A percentile compares a stretch with the other conserved stretches of the same genome.
phyloP scores from a whole-genome alignment of 1,140 invertebrate species.

The Asobara japonica region DNA sequence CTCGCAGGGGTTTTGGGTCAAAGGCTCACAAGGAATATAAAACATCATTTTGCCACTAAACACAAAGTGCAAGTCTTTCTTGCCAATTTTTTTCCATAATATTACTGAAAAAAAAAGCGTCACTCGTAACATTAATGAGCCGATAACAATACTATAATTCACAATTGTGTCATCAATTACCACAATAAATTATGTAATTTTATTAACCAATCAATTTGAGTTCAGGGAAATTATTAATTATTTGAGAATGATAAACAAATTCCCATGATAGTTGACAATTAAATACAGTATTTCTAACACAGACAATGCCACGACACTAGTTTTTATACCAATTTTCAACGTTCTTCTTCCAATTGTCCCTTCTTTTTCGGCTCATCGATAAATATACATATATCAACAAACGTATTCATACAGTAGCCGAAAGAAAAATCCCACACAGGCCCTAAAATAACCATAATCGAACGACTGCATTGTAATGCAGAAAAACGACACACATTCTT shows the following conservation, averaged over 20 bases:
- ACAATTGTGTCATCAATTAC: not conserved
- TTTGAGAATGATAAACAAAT: not conserved
- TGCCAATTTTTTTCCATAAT: conserved; percentile 5
- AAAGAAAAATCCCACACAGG: not conserved
- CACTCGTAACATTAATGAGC: not conserved
- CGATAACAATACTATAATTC: conserved; percentile 17
- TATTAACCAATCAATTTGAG: not conserved
- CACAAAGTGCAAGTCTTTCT: not conserved
- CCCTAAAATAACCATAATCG: not conserved
- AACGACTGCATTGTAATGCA: not conserved
- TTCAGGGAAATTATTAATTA: not conserved
- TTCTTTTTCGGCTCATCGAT: conserved; percentile 8
- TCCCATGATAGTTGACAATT: not conserved
- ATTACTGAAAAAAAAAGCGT: not conserved
- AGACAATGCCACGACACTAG: not conserved
- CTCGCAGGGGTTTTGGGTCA: not conserved
- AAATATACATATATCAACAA: conserved; percentile 32
- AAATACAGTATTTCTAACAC: conserved; percentile 5
- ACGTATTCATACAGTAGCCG: conserved; percentile 11
- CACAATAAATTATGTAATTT: not conserved
- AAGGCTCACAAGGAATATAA: conserved; percentile 10
- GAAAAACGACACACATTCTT: not conserved
- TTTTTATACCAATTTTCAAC: not conserved
- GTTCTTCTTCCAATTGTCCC: not conserved
- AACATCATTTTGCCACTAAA: conserved; percentile 7